Evolutionary conservation across 2,888 invertebrate genomes (phyloP).

Genomic region (Lasioglossum villosulum): DNA sequence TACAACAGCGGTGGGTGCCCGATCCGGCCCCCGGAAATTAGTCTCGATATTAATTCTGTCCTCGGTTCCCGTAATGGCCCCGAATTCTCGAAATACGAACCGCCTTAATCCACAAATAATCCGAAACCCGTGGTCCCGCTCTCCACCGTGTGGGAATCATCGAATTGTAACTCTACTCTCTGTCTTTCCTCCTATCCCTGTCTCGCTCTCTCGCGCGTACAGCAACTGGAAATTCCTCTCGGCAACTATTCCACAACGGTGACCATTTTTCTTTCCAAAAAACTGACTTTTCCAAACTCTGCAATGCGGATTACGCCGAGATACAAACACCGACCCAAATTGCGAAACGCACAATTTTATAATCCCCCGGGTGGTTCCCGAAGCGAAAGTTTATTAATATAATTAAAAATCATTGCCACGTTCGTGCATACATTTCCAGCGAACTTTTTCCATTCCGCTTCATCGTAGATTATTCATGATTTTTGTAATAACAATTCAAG

Average conservation of each 20-base stretch:
- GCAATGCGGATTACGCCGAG: background rate
- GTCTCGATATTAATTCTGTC: slow-evolving; percentile 43
- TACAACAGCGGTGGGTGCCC: background rate
- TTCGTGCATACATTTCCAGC: background rate
- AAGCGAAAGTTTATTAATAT: slow-evolving; percentile 1
- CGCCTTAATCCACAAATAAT: slow-evolving; percentile 20
- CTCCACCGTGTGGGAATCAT: slow-evolving; percentile 7
- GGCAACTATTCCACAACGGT: background rate
- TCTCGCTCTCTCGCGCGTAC: background rate
- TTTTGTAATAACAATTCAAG: background rate
- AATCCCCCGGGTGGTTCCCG: background rate
- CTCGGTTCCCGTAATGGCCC: slow-evolving; percentile 23
- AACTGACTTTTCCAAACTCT: background rate
- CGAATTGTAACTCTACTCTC: background rate
- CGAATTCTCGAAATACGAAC: slow-evolving; percentile 29
- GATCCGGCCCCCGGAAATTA: slow-evolving; percentile 37
- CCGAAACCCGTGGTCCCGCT: background rate
- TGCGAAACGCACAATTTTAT: slow-evolving; percentile 1
- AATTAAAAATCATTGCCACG: slow-evolving; percentile 12
- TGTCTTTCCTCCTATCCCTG: background rate
- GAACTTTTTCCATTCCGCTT: background rate
- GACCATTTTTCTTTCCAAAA: background rate
- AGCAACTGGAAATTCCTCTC: slow-evolving; percentile 19
- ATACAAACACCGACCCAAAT: background rate
- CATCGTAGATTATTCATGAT: background rate